Percentiles rank a stretch among this genome's conserved stretches.
phyloP scores from a whole-genome alignment of 2,797 vertebrate species.

The Macroramphosus scolopax region DNA sequence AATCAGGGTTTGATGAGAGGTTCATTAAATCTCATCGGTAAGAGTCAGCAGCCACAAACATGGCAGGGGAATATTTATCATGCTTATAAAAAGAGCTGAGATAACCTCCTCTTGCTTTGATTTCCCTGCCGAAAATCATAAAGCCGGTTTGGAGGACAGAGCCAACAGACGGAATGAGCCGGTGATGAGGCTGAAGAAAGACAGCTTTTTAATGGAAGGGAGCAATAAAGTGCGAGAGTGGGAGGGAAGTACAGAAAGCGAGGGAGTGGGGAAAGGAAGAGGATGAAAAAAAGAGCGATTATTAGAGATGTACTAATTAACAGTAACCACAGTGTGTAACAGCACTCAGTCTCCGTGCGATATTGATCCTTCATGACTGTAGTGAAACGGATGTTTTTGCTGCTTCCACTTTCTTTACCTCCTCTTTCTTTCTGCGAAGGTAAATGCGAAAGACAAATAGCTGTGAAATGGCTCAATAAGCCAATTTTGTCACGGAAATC shows the following conservation, averaged over 20 bases:
- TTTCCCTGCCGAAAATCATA: conserved; percentile 21
- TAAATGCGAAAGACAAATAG: too few species aligned
- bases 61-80: conserved; percentile 60
- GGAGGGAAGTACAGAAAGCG: conserved; percentile 17
- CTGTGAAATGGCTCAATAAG: too few species aligned
- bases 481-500: too few species aligned
- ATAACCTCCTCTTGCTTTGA: conserved; percentile 39
- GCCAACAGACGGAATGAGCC: conserved; percentile 21
- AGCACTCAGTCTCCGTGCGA: conserved; percentile 65
- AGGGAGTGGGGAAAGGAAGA: background rate
- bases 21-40: conserved; percentile 73
- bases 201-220: conserved; percentile 28
- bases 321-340: conserved; percentile 65
- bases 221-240: conserved; percentile 26
- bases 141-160: conserved; percentile 23
- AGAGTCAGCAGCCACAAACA: conserved; percentile 62
- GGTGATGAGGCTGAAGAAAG: conserved; percentile 22
- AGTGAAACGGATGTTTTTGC: conserved; percentile 50
- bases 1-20: conserved; percentile 70
- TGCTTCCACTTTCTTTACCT: conserved; percentile 10
- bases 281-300: conserved; percentile 31
- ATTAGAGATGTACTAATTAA: conserved; percentile 70
- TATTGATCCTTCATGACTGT: conserved; percentile 62
- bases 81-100: conserved; percentile 50
- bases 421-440: conserved; percentile 1